Evolutionary conservation across 2,113 vertebrate species (phyloP).

Genomic region (Phrynosoma platyrhinos): DNA sequence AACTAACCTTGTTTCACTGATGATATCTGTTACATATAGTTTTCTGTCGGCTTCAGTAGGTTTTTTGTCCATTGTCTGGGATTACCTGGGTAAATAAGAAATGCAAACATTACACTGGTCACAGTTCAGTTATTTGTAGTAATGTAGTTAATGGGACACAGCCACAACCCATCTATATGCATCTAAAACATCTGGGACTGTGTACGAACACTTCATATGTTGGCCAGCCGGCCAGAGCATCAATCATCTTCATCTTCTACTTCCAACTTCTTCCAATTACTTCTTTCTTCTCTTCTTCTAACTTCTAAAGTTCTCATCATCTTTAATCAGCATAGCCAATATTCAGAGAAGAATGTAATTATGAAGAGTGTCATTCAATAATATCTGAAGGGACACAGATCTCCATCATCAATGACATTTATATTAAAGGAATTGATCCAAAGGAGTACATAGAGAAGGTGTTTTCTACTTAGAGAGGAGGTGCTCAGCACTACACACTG

Average conservation of each 20-base stretch:
- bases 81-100: conserved; percentile 15
- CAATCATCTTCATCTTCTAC: not conserved
- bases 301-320: no score
- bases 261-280: no score
- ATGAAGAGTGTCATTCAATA: no score
- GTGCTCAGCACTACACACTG: not conserved
- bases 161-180: not conserved
- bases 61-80: conserved; percentile 32
- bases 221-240: not conserved
- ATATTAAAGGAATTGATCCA: not conserved
- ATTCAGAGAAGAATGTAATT: no score
- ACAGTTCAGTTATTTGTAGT: not conserved
- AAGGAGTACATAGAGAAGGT: not conserved
- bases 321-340: no score
- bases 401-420: not conserved
- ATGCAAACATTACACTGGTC: conserved; percentile 30
- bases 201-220: not conserved
- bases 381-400: no score
- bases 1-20: conserved; percentile 52
- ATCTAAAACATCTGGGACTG: not conserved
- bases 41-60: conserved; percentile 44
- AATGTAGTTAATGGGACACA: not conserved
- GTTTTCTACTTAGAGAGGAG: not conserved
- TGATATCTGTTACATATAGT: conserved; percentile 47
- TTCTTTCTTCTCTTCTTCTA: no score